Percentiles rank a stretch among this genome's conserved stretches.
Conservation (phyloP, 2,797 vertebrate genomes). For the Gambelia wislizenii region DNA sequence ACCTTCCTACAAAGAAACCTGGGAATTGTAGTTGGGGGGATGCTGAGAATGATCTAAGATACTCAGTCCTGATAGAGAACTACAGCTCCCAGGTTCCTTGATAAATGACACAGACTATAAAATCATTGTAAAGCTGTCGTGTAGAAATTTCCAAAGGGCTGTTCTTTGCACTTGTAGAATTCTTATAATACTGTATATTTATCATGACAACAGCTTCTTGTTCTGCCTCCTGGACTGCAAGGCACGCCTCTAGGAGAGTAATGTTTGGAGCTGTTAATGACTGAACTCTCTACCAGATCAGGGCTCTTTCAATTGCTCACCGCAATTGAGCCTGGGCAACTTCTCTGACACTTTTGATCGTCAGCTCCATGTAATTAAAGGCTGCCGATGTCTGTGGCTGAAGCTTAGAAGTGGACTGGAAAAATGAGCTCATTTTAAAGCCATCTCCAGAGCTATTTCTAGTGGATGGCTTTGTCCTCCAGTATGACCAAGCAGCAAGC, state of each 20-base stretch:
- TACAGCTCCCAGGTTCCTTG: background rate
- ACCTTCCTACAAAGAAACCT: background rate
- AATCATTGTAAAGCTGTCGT: background rate
- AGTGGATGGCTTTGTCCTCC: slow-evolving; percentile 56
- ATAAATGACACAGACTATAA: background rate
- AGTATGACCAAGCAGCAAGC: slow-evolving; percentile 62
- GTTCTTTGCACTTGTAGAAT: background rate
- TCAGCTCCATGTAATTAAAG: slow-evolving; percentile 28
- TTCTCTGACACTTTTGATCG: slow-evolving; percentile 2
- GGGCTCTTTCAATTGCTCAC: slow-evolving; percentile 75
- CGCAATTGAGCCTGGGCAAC: slow-evolving; percentile 70
- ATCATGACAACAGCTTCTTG: background rate
- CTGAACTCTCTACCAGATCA: slow-evolving; percentile 72
- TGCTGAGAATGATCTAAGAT: background rate
- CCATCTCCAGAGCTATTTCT: slow-evolving; percentile 23
- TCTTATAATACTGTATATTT: slow-evolving; percentile 19
- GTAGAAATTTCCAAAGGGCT: background rate
- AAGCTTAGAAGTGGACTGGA: slow-evolving; percentile 40
- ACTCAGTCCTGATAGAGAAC: background rate
- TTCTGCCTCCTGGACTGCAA: slow-evolving; percentile 43
- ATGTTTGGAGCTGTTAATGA: slow-evolving; percentile 69
- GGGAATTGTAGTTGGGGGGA: background rate
- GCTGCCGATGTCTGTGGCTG: slow-evolving; percentile 9
- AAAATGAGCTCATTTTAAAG: slow-evolving; percentile 31
- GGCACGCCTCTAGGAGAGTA: slow-evolving; percentile 69